These are phyloP conservation scores for Erythrocercus mccallii DNA, from an alignment of 2,113 vertebrate species.

Conservation along the genomic window DNA sequence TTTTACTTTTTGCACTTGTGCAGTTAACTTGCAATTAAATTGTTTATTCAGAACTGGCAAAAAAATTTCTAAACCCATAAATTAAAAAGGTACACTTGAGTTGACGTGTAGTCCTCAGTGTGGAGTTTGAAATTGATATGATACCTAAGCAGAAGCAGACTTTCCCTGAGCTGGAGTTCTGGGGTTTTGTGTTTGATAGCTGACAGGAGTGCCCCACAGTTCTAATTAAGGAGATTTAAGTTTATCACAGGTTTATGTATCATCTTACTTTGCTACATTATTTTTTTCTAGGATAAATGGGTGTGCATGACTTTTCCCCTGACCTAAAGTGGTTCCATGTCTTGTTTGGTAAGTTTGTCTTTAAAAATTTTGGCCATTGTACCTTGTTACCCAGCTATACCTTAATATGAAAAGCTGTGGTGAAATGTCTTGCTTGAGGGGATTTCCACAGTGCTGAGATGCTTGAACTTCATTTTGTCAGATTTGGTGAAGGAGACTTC, in stretches of 20 bases:
- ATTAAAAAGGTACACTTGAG: not conserved
- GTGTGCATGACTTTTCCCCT: slow-evolving; percentile 45
- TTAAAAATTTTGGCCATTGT: not conserved
- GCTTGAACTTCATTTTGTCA: not conserved
- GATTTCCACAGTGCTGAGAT: not conserved
- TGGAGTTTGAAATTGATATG: not conserved
- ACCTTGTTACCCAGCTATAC: not conserved
- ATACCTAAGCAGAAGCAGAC: not conserved
- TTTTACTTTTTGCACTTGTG: not conserved
- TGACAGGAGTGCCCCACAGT: not conserved
- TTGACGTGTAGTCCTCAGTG: not conserved
- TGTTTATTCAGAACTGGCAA: not conserved
- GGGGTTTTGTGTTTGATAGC: not conserved
- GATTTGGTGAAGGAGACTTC: not conserved
- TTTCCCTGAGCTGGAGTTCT: not conserved
- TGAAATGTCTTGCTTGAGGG: not conserved
- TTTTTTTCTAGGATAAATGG: slow-evolving; percentile 68
- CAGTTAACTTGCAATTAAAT: not conserved
- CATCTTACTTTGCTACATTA: not conserved
- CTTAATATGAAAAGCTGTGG: not conserved
- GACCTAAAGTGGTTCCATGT: slow-evolving; percentile 78
- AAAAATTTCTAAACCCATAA: not conserved
- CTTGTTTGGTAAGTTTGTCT: slow-evolving; percentile 77
- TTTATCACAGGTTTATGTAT: not conserved
- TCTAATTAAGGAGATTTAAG: not conserved